Evolutionary conservation across 2,797 vertebrate species (phyloP).

Genomic region (Loriculus beryllinus): DNA sequence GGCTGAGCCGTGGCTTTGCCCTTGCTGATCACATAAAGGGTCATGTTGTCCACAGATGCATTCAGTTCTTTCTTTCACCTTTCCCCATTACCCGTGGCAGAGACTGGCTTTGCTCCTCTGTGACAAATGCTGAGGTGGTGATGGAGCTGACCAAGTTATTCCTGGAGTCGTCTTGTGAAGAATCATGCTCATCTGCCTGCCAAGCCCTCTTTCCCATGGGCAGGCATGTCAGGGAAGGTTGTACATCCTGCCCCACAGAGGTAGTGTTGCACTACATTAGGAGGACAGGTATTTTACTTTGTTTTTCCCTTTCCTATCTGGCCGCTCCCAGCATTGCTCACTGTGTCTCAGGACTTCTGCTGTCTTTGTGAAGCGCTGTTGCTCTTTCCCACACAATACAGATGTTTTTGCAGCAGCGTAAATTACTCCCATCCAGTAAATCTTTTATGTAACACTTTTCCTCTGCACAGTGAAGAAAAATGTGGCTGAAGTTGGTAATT

Average conservation of each 20-base stretch:
- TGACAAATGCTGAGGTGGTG: not conserved
- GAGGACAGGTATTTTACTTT: not conserved
- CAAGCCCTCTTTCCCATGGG: not conserved
- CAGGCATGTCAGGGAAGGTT: not conserved
- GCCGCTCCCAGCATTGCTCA: not conserved
- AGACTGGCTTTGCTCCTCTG: not conserved
- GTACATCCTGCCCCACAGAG: not conserved
- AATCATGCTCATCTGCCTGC: not conserved
- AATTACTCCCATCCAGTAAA: conserved; percentile 48
- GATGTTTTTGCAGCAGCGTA: conserved; percentile 15
- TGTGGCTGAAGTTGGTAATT: conserved; percentile 58
- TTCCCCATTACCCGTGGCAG: not conserved
- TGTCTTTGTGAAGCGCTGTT: not conserved
- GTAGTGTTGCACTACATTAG: not conserved
- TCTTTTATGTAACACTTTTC: conserved; percentile 42
- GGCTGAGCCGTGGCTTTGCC: not conserved
- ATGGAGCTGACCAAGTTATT: not conserved
- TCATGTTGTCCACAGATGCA: not conserved
- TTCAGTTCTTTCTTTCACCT: not conserved
- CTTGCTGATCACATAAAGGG: not conserved
- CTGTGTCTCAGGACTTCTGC: not conserved
- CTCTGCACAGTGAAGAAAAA: conserved; percentile 41
- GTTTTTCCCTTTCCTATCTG: not conserved
- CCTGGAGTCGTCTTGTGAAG: not conserved
- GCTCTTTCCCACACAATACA: not conserved